Conservation (phyloP, 2,113 vertebrate species). For the Madoqua kirkii region DNA sequence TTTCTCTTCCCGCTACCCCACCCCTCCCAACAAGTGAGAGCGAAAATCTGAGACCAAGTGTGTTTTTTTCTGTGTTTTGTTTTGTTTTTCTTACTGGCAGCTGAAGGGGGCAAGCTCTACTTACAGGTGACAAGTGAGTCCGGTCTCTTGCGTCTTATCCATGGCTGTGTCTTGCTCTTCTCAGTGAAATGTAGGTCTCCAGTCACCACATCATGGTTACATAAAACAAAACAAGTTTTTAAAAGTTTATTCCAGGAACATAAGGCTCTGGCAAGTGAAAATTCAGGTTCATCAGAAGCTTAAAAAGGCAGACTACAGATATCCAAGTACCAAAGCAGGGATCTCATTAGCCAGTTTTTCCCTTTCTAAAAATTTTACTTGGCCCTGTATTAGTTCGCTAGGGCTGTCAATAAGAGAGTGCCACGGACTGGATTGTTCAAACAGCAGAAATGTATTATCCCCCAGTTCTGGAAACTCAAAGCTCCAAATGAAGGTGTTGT, state of each 20-base stretch:
- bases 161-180: conserved; percentile 14
- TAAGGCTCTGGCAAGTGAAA: conserved; percentile 11
- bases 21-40: conserved; percentile 54
- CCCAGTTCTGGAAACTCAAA: not conserved
- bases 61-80: not conserved
- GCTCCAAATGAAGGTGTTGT: not conserved
- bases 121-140: conserved; percentile 68
- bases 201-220: conserved; percentile 42
- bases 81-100: not conserved
- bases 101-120: conserved; percentile 5
- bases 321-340: not conserved
- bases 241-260: conserved; percentile 69
- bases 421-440: not conserved
- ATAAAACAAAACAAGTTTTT: conserved; percentile 68
- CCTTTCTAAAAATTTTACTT: not conserved
- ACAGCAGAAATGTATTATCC: not conserved
- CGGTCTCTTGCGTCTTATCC: not conserved
- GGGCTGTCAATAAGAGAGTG: not conserved
- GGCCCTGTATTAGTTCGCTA: not conserved
- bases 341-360: not conserved
- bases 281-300: not conserved
- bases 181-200: conserved; percentile 49
- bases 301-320: not conserved
- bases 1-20: not conserved
- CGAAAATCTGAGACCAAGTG: not conserved